Conservation (phyloP, 2,113 vertebrate species). For the Podiceps cristatus region DNA sequence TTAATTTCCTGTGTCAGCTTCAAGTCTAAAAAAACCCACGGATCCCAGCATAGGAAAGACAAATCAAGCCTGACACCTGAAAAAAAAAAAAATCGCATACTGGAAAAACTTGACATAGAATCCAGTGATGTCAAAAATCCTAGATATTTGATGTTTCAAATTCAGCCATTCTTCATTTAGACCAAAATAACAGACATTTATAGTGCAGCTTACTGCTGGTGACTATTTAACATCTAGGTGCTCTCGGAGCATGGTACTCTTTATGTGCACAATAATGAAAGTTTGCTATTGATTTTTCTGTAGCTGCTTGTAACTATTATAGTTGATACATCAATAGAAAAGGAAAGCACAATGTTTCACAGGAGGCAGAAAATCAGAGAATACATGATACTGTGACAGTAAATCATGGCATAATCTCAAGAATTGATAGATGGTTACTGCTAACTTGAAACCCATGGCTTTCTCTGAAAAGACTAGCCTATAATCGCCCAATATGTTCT, state of each 20-base stretch:
- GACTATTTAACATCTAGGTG: conserved; percentile 78
- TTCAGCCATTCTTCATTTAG: conserved; percentile 49
- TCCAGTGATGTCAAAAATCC: background rate
- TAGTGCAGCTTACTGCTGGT: conserved; percentile 38
- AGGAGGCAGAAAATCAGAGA: conserved; percentile 88
- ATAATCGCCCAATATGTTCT: conserved; percentile 82
- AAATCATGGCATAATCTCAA: conserved; percentile 92
- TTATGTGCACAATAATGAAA: conserved; percentile 91
- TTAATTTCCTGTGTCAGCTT: background rate
- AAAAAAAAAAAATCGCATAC: background rate
- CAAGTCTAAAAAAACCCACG: background rate
- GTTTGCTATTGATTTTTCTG: conserved; percentile 98
- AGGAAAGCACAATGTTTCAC: conserved; percentile 95
- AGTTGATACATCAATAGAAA: conserved; percentile 99
- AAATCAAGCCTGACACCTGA: background rate
- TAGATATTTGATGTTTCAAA: conserved; percentile 20
- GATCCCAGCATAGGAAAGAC: background rate
- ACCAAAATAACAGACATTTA: conserved; percentile 67
- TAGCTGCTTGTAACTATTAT: conserved; percentile 99
- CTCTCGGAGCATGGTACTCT: conserved; percentile 48
- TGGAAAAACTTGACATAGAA: background rate
- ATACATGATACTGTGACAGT: conserved; percentile 79
- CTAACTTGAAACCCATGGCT: conserved; percentile 86
- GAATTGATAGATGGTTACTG: conserved; percentile 90
- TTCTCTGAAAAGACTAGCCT: conserved; percentile 73